Evolutionary conservation across 2,888 invertebrate species (phyloP), one percentile per base, ranked within the genome.

Genomic region (Siphlonurus alternatus): DNA sequence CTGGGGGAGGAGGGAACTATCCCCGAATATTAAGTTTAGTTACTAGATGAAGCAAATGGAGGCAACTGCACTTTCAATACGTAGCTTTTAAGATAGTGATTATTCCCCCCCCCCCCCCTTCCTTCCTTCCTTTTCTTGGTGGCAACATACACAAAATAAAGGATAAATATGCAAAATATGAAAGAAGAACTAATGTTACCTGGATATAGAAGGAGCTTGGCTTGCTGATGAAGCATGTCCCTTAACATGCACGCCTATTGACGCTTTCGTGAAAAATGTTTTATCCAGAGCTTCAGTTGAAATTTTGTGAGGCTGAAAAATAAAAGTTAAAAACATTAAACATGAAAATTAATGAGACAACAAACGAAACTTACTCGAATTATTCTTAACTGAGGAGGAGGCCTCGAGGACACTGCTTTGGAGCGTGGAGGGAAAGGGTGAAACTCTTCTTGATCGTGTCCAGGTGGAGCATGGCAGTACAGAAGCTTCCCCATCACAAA

Each of bases 391-490:
- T 64, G 64, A 22, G 64, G 64, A 23, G 64, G 61, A 2, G 53
- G 24, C 60, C 53, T 22, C 1, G 60, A 23, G 15, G 38, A 2
- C 2, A 23, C 53, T 38, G 25, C 10, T 23, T 18, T 23, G 63
- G 38, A 2, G 59, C 62, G 61, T 10, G 61, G 23, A n/a, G 67
- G 65, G 25, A 67, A 67, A 20, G 19, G 25, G 62, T 78, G 71
- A 74, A 84, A 88, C 0, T 81, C 78, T 1, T 79, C 76, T 67
- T 88, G 87, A 1, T 75, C 70, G 0, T 78, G 71, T 10, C 80
- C 85, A 1, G 94, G 93, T 2, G 98, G 97, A 0, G 91, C 84
- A 68, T 87, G 80, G 63, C 88, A 89, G 79, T 87, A 94, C 1
- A 88, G 78, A 51, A 99, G 77, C 69, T 86, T 87, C 0, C 98